Evolutionary conservation across 2,888 invertebrate species (phyloP).

Genomic region (Slavum lentiscoides): DNA sequence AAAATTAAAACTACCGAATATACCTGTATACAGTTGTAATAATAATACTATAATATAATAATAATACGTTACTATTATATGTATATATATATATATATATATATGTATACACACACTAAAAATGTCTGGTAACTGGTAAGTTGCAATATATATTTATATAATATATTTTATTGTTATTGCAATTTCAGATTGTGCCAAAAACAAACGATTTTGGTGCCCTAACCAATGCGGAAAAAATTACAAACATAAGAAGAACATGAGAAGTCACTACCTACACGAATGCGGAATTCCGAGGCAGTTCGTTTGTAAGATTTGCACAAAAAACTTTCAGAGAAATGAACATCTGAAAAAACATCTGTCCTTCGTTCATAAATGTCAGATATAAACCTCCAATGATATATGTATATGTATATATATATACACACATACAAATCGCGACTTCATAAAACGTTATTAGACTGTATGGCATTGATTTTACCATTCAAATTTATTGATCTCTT

Average conservation of each 20-base stretch:
- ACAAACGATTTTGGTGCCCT: slow-evolving; percentile 34
- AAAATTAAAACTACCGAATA: no score
- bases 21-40: no score
- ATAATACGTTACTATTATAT: background rate
- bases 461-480: no score
- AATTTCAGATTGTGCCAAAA: background rate
- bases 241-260: slow-evolving; percentile 73
- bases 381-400: background rate
- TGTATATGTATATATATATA: background rate
- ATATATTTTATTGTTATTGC: slow-evolving; percentile 1
- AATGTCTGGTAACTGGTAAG: background rate
- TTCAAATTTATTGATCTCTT: no score
- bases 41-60: no score
- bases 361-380: slow-evolving; percentile 2
- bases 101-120: no score
- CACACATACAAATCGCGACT: no score
- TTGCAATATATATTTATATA: background rate
- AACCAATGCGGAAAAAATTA: slow-evolving; percentile 70
- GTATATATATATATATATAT: no score
- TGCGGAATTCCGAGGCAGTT: slow-evolving; percentile 62
- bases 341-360: slow-evolving; percentile 49
- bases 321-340: slow-evolving; percentile 55
- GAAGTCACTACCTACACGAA: slow-evolving; percentile 66
- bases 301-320: slow-evolving; percentile 59
- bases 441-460: no score